Conservation (phyloP, 1,140 invertebrate species). For the Hestina assimilis region DNA sequence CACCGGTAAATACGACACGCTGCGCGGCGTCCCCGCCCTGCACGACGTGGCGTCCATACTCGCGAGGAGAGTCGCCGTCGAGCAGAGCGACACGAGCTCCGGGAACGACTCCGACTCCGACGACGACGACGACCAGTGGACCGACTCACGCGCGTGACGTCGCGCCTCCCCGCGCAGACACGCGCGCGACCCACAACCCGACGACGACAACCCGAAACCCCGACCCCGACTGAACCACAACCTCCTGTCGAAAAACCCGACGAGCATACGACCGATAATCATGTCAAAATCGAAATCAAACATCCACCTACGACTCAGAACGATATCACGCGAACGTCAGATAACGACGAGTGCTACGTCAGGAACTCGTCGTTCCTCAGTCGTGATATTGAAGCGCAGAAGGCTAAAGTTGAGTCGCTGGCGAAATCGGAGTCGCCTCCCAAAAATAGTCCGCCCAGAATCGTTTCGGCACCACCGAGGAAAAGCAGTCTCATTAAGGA, state of each 20-base stretch:
- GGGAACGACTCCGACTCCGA: conserved; percentile 79
- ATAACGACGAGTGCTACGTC: conserved; percentile 41
- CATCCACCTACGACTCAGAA: conserved; percentile 8
- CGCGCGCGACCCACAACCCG: conserved; percentile 13
- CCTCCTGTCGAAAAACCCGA: not conserved
- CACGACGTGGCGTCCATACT: conserved; percentile 97
- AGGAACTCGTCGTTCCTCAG: conserved; percentile 57
- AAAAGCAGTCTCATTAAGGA: conserved; percentile 29
- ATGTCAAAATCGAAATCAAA: conserved; percentile 12
- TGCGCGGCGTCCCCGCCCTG: conserved; percentile 81
- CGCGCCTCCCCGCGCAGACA: conserved; percentile 51
- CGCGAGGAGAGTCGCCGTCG: conserved; percentile 94
- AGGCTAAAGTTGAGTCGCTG: conserved; percentile 30
- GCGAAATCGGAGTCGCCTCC: conserved; percentile 21
- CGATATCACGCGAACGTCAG: not conserved
- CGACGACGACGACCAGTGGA: conserved; percentile 79
- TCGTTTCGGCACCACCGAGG: conserved; percentile 27
- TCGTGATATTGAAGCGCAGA: conserved; percentile 53
- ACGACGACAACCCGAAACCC: not conserved
- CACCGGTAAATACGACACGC: conserved; percentile 75
- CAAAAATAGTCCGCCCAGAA: conserved; percentile 30
- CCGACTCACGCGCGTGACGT: conserved; percentile 79
- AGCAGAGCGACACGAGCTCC: conserved; percentile 96
- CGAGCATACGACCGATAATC: not conserved
- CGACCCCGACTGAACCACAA: not conserved